A percentile compares a stretch with the other conserved stretches of the same genome.
Evolutionary conservation across 2,888 invertebrate genomes (phyloP).

Genomic region (Aporophyla lueneburgensis): DNA sequence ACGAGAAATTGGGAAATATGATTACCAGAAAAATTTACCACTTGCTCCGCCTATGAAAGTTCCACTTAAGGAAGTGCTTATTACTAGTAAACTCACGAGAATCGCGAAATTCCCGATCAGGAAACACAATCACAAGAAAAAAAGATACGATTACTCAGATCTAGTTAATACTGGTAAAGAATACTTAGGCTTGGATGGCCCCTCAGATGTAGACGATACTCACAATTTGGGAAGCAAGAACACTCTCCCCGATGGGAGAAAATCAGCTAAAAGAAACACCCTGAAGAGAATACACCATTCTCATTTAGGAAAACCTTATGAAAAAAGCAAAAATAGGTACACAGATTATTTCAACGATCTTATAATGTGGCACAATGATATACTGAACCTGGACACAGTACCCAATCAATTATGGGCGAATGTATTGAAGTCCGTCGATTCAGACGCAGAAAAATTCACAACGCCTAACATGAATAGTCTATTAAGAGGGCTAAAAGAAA

Average conservation of each 20-base stretch:
- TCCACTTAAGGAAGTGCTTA: slow-evolving; percentile 7
- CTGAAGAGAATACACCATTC: background rate
- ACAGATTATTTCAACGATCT: slow-evolving; percentile 76
- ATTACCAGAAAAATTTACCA: background rate
- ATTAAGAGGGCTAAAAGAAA: slow-evolving; percentile 61
- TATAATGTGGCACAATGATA: slow-evolving; percentile 76
- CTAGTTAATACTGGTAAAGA: background rate
- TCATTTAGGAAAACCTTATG: rapidly evolving
- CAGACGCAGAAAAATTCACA: slow-evolving; percentile 27
- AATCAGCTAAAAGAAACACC: background rate
- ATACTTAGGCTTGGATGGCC: background rate
- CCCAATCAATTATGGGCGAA: slow-evolving; percentile 63
- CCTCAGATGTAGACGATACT: background rate
- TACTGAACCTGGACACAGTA: slow-evolving; percentile 69
- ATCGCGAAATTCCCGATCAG: slow-evolving; percentile 44
- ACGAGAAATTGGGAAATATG: background rate
- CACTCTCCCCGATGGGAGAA: background rate
- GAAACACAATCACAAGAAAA: slow-evolving; percentile 1
- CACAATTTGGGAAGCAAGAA: background rate
- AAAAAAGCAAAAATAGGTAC: slow-evolving; percentile 4
- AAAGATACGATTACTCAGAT: background rate
- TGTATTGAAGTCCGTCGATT: slow-evolving; percentile 58
- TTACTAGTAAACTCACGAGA: slow-evolving; percentile 47
- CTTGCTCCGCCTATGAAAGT: rapidly evolving
- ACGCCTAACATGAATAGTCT: slow-evolving; percentile 61